Evolutionary conservation across 2,888 invertebrate genomes (phyloP).

Genomic region (Eupeodes latifasciatus): DNA sequence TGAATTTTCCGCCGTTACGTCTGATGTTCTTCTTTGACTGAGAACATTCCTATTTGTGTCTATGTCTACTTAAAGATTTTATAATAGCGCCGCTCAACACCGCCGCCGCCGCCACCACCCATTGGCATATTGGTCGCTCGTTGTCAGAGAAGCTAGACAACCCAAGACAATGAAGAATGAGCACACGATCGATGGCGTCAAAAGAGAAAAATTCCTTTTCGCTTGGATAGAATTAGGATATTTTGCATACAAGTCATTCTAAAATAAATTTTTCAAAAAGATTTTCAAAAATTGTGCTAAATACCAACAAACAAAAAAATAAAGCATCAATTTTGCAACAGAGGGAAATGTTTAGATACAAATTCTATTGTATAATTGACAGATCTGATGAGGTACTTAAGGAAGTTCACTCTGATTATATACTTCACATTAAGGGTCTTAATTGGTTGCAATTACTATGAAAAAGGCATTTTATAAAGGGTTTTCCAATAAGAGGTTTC

Average conservation of each 20-base stretch:
- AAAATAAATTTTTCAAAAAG: slow-evolving; percentile 37
- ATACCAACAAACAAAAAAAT: not conserved
- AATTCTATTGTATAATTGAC: not conserved
- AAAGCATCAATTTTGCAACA: not conserved
- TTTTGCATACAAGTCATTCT: slow-evolving; percentile 7
- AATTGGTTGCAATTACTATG: no score
- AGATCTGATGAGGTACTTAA: not conserved
- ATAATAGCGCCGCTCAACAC: slow-evolving; percentile 18
- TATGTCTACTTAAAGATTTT: slow-evolving; percentile 3
- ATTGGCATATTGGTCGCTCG: not conserved
- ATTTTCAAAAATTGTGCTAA: slow-evolving; percentile 45
- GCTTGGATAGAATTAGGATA: slow-evolving; percentile 11
- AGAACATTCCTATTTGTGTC: slow-evolving; percentile 33
- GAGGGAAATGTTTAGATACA: not conserved
- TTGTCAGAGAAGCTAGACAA: no score
- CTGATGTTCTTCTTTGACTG: slow-evolving; percentile 43
- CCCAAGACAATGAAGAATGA: slow-evolving; percentile 53
- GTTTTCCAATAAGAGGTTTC: no score
- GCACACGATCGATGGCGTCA: slow-evolving; percentile 53
- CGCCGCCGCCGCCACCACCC: not conserved
- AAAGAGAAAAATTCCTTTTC: slow-evolving; percentile 35
- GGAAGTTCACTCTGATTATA: no score
- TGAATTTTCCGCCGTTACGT: slow-evolving; percentile 39
- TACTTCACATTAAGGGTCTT: no score
- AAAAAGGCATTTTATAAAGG: no score